These are phyloP conservation scores for Apteryx mantelli DNA, from an alignment of 2,113 vertebrate genomes.

Conservation along the genomic window DNA sequence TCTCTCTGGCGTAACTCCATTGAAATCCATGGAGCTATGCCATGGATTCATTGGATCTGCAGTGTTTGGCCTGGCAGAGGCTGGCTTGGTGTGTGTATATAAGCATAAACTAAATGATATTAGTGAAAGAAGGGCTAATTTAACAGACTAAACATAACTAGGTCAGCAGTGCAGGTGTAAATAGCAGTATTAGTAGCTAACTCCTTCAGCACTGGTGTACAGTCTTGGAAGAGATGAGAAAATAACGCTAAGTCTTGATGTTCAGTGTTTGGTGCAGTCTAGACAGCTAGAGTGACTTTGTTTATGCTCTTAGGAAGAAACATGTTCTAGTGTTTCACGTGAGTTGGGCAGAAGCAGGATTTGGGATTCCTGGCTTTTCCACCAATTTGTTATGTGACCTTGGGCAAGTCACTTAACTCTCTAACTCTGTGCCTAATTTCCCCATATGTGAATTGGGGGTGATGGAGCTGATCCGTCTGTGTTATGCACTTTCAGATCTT, in stretches of 20 bases:
- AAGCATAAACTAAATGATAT: not conserved
- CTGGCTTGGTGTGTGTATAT: not conserved
- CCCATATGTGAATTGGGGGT: slow-evolving; percentile 18
- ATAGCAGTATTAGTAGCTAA: not conserved
- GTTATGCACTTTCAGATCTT: slow-evolving; percentile 55
- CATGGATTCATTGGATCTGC: not conserved
- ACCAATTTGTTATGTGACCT: slow-evolving; percentile 1
- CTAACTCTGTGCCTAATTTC: slow-evolving; percentile 42
- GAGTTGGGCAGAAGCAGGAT: not conserved
- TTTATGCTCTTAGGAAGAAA: not conserved
- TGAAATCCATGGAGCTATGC: not conserved
- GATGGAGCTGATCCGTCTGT: slow-evolving; percentile 46
- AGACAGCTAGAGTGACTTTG: not conserved
- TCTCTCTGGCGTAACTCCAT: slow-evolving; percentile 26
- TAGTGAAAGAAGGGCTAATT: slow-evolving; percentile 62
- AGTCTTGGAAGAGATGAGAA: not conserved
- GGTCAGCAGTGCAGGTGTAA: slow-evolving; percentile 12
- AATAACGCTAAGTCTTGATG: not conserved
- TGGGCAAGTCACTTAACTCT: slow-evolving; percentile 38
- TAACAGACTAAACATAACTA: not conserved
- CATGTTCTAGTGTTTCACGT: not conserved
- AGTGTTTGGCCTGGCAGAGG: not conserved
- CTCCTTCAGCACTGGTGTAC: not conserved
- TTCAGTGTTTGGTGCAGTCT: not conserved
- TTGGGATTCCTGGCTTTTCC: slow-evolving; percentile 27